phyloP scores from a whole-genome alignment of 1,140 invertebrate genomes.

The Zaprionus davidi region DNA sequence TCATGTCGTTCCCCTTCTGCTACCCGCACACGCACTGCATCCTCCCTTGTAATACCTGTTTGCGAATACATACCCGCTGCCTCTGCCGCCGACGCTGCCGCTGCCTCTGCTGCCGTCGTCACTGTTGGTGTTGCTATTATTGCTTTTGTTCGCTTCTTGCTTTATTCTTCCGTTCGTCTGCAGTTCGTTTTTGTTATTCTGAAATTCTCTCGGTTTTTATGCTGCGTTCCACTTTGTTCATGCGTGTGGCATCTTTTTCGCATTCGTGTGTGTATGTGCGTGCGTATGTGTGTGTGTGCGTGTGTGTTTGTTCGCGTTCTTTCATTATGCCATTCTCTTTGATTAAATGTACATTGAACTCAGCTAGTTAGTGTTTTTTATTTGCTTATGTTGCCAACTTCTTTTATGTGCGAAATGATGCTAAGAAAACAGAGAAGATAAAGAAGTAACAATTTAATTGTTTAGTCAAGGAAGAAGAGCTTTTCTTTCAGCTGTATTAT shows the following conservation, averaged over 20 bases:
- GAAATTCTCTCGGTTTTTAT: constrained; percentile 32
- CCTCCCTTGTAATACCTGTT: constrained; percentile 48
- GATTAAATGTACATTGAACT: constrained; percentile 83
- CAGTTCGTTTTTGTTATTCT: constrained; percentile 51
- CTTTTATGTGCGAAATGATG: constrained; percentile 14
- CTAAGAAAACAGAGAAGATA: constrained; percentile 3
- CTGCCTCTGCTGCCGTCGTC: constrained; percentile 20
- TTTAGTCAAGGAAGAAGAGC: not conserved
- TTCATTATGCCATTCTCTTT: constrained; percentile 68
- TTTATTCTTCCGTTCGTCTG: constrained; percentile 52
- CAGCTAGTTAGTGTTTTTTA: constrained; percentile 51
- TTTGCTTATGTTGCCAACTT: constrained; percentile 24
- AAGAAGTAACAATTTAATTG: constrained; percentile 4
- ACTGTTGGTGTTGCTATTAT: constrained; percentile 41
- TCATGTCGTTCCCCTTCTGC: constrained; percentile 36
- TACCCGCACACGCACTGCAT: constrained; percentile 19
- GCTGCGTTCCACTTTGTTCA: constrained; percentile 64
- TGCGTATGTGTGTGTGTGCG: constrained; percentile 23
- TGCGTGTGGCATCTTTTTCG: constrained; percentile 61
- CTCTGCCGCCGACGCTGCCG: constrained; percentile 21
- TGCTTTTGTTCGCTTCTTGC: constrained; percentile 46
- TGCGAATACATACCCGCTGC: constrained; percentile 43
- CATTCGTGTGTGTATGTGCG: constrained; percentile 16
- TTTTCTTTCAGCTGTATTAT: not conserved
- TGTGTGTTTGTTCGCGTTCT: constrained; percentile 65